These are phyloP conservation scores for Nothobranchius furzeri DNA, from an alignment of 2,113 vertebrate species.

Conservation along the genomic window DNA sequence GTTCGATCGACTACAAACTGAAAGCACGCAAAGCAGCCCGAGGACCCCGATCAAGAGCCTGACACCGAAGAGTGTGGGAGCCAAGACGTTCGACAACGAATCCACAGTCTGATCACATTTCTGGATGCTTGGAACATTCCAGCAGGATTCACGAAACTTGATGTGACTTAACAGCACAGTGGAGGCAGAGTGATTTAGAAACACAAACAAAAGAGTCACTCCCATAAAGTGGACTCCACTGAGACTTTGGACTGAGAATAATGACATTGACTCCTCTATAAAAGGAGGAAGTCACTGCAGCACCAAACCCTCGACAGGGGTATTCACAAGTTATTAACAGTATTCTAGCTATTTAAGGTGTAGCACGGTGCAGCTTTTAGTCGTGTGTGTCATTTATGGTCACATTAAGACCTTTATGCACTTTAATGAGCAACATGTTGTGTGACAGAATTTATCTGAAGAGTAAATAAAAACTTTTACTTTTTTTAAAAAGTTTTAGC, in stretches of 20 bases:
- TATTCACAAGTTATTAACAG: slow-evolving; percentile 19
- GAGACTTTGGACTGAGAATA: slow-evolving; percentile 22
- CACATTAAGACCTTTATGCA: slow-evolving; percentile 12
- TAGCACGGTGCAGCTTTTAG: slow-evolving; percentile 1
- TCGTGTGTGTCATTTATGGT: slow-evolving; percentile 7
- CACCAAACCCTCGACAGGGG: neutral
- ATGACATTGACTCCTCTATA: slow-evolving; percentile 11
- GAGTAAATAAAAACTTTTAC: slow-evolving; percentile 30
- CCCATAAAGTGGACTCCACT: slow-evolving; percentile 1
- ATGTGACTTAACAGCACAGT: neutral
- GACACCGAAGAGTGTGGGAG: slow-evolving; percentile 76
- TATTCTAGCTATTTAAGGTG: slow-evolving; percentile 47
- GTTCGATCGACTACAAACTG: slow-evolving; percentile 80
- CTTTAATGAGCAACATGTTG: slow-evolving; percentile 24
- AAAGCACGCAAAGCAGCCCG: slow-evolving; percentile 82
- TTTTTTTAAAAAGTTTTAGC: slow-evolving; percentile 6
- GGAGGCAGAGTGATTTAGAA: slow-evolving; percentile 4
- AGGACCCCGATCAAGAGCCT: neutral
- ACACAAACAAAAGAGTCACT: slow-evolving; percentile 35
- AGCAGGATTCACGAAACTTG: slow-evolving; percentile 9
- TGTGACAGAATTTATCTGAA: neutral
- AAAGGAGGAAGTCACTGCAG: slow-evolving; percentile 5
- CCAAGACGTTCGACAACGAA: slow-evolving; percentile 80
- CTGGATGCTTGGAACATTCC: neutral
- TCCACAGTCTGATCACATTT: slow-evolving; percentile 78